Percentiles rank a stretch among this genome's conserved stretches.
Conservation (phyloP, 2,888 invertebrate genomes). For the Monochamus alternatus region DNA sequence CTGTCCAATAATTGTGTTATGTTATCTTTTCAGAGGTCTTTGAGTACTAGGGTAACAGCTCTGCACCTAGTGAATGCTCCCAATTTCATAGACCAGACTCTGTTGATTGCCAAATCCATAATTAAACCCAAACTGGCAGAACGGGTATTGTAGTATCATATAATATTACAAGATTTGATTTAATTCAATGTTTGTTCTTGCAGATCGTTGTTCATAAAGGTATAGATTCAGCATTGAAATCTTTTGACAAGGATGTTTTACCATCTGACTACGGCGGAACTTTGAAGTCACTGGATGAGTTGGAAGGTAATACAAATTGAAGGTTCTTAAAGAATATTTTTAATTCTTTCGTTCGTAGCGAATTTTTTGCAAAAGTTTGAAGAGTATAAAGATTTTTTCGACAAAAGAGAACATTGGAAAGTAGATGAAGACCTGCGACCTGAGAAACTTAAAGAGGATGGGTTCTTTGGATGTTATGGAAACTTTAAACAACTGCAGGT, state of each 20-base stretch:
- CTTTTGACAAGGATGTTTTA: slow-evolving; percentile 55
- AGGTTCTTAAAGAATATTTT: slow-evolving; percentile 5
- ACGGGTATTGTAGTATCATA: slow-evolving; percentile 28
- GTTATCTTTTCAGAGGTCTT: slow-evolving; percentile 32
- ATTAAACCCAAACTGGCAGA: slow-evolving; percentile 41
- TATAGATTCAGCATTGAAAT: slow-evolving; percentile 42
- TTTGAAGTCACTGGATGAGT: slow-evolving; percentile 47
- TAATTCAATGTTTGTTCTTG: slow-evolving; percentile 29
- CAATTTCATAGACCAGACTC: slow-evolving; percentile 33
- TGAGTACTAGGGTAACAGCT: slow-evolving; percentile 31
- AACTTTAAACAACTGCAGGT: slow-evolving; percentile 60
- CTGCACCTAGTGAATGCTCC: slow-evolving; percentile 46
- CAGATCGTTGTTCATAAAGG: slow-evolving; percentile 51
- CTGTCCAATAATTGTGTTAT: neutral
- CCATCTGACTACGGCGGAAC: slow-evolving; percentile 58
- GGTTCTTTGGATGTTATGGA: slow-evolving; percentile 60
- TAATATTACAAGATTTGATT: too few species aligned
- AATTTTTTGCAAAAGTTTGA: slow-evolving; percentile 44
- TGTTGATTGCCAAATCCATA: slow-evolving; percentile 39
- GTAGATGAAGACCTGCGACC: slow-evolving; percentile 58
- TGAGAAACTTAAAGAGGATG: slow-evolving; percentile 52
- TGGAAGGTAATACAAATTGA: slow-evolving; percentile 44
- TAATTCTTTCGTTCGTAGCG: slow-evolving; percentile 30
- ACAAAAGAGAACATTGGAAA: slow-evolving; percentile 41
- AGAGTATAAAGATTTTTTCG: slow-evolving; percentile 48